Evolutionary conservation across 2,797 vertebrate genomes (phyloP), one percentile per base, ranked within the genome.

Genomic region (Periophthalmus magnuspinnatus): DNA sequence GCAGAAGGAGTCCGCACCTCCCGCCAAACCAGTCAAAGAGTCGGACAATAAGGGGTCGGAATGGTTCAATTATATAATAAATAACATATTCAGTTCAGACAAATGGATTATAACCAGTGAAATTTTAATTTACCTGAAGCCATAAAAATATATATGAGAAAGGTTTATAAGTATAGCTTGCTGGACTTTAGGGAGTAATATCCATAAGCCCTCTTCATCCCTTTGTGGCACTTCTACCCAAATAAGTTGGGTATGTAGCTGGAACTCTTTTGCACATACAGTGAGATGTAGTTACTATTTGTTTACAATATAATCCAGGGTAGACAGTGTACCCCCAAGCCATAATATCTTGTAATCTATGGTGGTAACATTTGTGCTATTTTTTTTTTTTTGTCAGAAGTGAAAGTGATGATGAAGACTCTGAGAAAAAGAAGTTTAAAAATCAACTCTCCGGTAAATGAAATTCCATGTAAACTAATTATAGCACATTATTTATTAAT

Each of bases 391-490:
- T 38, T 81, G 22, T 76, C 2, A 99, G 97, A 88, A 98, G 96
- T 93, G 97, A 99, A 70, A 99, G 97, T 64, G 98, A 99, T 91
- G 96, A 97, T 13, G 97, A 96, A 77, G 96, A 99, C 81, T 95
- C 96, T 67, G 97, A 99, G 86, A 99, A 97, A 92, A 99, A 97
- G 94, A 99, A 99, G 81, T 94, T 99, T 69, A 97, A 99, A 88
- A 97, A 96, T 89, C 97, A 99, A 72, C 96, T 99, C 80, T 94
- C 97, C 95, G 95, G 97, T 65, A 33, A 36, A 36, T 41, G 9
- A 11, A 41, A 41, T 3, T 14, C 41, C 41, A 45, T 45, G 41
- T 16, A 45, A 3, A 45, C 10, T 45, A 14, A 45, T 45, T 86
- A 85, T 81, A 65, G 19, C 6, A 32, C 67, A 24, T 17, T 67